Base-by-base conservation (phyloP, 2,113 vertebrate species). In the Atractosteus spatula region DNA sequence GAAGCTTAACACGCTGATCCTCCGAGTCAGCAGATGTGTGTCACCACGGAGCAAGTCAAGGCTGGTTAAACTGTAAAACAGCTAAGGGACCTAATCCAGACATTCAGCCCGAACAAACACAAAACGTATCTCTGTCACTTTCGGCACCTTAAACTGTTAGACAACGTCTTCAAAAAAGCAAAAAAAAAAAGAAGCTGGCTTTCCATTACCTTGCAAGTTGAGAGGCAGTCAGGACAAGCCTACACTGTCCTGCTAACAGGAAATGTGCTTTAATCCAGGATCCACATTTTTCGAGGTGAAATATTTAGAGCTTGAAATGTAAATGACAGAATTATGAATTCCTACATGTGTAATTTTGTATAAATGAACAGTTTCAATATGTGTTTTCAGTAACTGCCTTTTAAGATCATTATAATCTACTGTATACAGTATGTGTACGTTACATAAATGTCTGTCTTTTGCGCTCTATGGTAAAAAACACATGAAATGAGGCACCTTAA, bases 1-100 rank as follows among this genome's bases (percentile, higher is more conserved):
- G 73, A 85, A 94, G 94, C 89, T 85, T 83, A 80, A 90, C 85
- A 92, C 91, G 86, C 92, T 83, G 90, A 95, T 89, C 89, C 87
- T 86, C 88, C 85, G 88, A 92, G 89, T 92, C 94, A 93, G 94
- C 94, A 95, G 93, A 95, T 94, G 92, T 92, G 93, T 96, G 95
- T 97, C 95, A 94, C 95, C 90, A 82, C 84, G 80, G 80, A 90
- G 84, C 96, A 96, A 96, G 97, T 95, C 80, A 87, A 91, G 95
- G 94, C 96, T 94, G 92, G 95, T 95, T 94, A 85, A 87, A 89
- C 76, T 85, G 87, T 89, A 89, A 89, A 92, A 88, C 89, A 89
- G 90, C 86, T 85, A 86, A 84, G 94, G 93, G 94, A 96, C 94
- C 87, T 88, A 86, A 90, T 89, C 86, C 91, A 90, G 89, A 92